phyloP scores from a whole-genome alignment of 2,888 invertebrate genomes.

The Eupithecia vulgata region DNA sequence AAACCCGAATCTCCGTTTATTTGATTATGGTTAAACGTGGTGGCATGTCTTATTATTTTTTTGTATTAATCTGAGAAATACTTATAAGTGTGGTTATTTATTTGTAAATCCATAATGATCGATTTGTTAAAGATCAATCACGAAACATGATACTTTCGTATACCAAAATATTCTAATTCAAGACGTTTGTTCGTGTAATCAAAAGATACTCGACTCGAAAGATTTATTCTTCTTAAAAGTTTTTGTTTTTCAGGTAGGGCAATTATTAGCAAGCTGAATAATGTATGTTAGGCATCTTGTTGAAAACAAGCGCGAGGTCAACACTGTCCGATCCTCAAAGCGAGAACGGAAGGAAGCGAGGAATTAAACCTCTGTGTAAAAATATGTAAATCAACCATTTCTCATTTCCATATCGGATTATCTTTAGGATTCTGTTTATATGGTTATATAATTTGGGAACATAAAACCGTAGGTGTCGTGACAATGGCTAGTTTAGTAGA shows the following conservation, averaged over 20 bases:
- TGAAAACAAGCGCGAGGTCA: conserved; percentile 51
- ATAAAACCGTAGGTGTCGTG: neutral
- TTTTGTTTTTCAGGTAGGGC: conserved; percentile 21
- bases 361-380: conserved; percentile 40
- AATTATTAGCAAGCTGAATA: conserved; percentile 43
- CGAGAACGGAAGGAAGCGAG: conserved; percentile 41
- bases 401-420: conserved; percentile 31
- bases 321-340: conserved; percentile 30
- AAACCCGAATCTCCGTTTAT: neutral
- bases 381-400: conserved; percentile 43
- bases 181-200: neutral
- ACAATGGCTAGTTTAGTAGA: neutral
- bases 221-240: conserved; percentile 15
- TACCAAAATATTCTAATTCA: neutral
- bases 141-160: neutral
- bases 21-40: neutral
- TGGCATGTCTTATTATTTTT: no score
- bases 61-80: no score
- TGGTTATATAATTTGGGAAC: conserved; percentile 1
- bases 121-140: neutral
- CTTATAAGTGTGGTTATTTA: neutral
- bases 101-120: neutral
- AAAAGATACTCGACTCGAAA: neutral
- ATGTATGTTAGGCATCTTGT: conserved; percentile 40
- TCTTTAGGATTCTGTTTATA: conserved; percentile 27